Evolutionary conservation across 1,140 invertebrate genomes (phyloP), one percentile per base, ranked within the genome.

Genomic region (Choristoneura fumiferana): DNA sequence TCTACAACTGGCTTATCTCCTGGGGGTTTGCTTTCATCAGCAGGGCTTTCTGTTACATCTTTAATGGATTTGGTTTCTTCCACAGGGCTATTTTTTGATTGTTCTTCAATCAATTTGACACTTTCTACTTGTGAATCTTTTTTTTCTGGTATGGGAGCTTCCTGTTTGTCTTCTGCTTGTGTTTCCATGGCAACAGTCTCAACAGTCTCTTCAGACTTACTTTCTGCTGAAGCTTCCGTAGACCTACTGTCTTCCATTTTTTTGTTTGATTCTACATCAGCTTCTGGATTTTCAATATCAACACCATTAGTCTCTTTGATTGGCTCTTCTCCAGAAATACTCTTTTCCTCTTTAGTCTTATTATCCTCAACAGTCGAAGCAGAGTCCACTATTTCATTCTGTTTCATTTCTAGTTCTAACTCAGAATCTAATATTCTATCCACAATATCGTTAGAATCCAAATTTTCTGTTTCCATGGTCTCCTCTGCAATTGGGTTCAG

Each of bases 401-500:
- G 65, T 65, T 83, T 81, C 67, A 75, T 76, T 71, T 79, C 78
- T 57, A 83, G 62, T 65, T 80, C 76, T 54, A 74, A 54, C 74
- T 87, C 82, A 4, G 67, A 62, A 15, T 85, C 83, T 58, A 84
- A 63, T 69, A 85, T 83, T 63, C 75, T 75, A 37, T 87, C 82
- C 10, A 83, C 76, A 62, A 85, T 80, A 52, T 81, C 81, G 63
- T 83, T 85, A 0, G 80, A 69, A 68, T 86, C 81, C 45, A 59
- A 55, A 66, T 81, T 80, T 57, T 87, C 82, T 9, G 77, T 77
- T 64, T 87, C 85, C 76, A 84, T 86, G 0, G 67, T 73, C 73
- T 88, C 85, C 68, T 88, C 85, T 8, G 71, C 67, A 55, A 87
- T 87, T 14, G 82, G 56, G 52, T 81, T 79, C n/a, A 85, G 68